Evolutionary conservation across 2,113 vertebrate genomes (phyloP).

Genomic region (Chionis minor): DNA sequence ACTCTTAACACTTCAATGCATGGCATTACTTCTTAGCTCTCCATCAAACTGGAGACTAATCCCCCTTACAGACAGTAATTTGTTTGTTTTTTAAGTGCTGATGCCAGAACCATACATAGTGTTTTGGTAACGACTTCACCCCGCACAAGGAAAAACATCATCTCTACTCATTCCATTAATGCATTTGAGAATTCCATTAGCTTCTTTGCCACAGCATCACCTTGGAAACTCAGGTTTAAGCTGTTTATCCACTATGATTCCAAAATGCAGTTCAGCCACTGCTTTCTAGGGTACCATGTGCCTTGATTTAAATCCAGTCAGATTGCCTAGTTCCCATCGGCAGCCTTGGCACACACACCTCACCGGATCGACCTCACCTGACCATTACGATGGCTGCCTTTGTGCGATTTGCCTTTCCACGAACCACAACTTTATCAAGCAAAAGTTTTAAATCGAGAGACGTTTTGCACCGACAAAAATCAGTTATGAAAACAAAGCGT

Average conservation of each 20-base stretch:
- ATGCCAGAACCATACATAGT: fast-evolving
- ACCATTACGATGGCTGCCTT: neutral
- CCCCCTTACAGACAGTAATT: neutral
- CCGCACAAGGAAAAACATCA: neutral
- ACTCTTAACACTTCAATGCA: neutral
- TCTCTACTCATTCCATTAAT: neutral
- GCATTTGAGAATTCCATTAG: neutral
- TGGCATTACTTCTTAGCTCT: neutral
- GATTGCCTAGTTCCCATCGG: neutral
- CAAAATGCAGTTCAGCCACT: neutral
- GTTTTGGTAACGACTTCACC: neutral
- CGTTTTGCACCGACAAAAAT: neutral
- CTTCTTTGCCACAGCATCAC: neutral
- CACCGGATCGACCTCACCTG: neutral
- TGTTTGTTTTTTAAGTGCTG: neutral
- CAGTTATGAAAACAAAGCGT: neutral
- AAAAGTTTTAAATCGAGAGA: neutral
- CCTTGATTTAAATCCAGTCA: neutral
- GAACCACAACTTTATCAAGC: neutral
- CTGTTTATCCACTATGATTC: neutral
- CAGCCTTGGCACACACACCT: neutral
- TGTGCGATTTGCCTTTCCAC: neutral
- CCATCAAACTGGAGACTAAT: neutral
- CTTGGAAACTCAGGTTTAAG: neutral
- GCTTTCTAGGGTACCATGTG: neutral